Evolutionary conservation across 1,140 invertebrate species (phyloP), one percentile per base, ranked within the genome.

Genomic region (Drosophila nigromelanica): DNA sequence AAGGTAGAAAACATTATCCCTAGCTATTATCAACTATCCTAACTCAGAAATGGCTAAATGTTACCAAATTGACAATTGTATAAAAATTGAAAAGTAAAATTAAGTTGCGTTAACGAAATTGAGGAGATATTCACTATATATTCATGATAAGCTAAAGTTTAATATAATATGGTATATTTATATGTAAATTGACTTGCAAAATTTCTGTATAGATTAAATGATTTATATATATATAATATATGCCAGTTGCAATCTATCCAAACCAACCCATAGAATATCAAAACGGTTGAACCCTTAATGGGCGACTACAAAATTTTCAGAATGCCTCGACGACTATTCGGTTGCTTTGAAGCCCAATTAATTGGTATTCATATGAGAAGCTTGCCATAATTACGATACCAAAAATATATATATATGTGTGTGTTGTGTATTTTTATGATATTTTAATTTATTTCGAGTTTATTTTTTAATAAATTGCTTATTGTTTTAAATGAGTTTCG

Each of bases 401-500:
- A 62, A 68, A 33, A 7, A 55, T 55, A 5, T 14, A 27, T 55
- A 15, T 10, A 24, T 27, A 10, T 45, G 1, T 43, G 4, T 43
- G 24, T 39, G 40, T 52, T 54, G 60, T 59, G 15, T 35, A 35
- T 35, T 51, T 86, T 77, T 86, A 87, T 81, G 78, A 81, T 81
- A 76, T 81, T 78, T 87, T 75, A 81, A 86, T 78, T 86, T 78
- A 81, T 81, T 87, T 87, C 12, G 21, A 64, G 67, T 75, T 47
- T 67, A 60, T 87, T 79, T 56, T 27, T 80, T 73, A 76, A 87
- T 89, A 80, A 87, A 87, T 89, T 78, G 82, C 82, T 81, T 87
- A 86, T 87, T 86, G 82, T 87, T 86, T 87, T 72, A 81, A 86
- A 86, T 86, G 79, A 85, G 77, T 85, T 87, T 81, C 47, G 71